These are phyloP conservation scores for Apogon talboti DNA, from an alignment of 2,797 vertebrate species.

Conservation along the genomic window DNA sequence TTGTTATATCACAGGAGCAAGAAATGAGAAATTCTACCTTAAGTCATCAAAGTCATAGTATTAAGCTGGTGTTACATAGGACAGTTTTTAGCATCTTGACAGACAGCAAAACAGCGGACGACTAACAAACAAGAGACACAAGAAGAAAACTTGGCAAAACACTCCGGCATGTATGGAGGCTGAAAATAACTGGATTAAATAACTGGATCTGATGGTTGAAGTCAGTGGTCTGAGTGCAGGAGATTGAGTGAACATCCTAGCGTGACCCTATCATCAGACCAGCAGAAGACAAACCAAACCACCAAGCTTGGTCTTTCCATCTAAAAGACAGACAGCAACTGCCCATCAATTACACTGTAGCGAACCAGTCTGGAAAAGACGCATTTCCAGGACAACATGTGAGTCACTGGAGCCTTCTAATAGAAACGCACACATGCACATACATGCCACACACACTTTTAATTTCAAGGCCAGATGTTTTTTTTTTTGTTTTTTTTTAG, in stretches of 20 bases:
- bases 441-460: constrained; percentile 32
- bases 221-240: constrained; percentile 38
- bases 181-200: constrained; percentile 51
- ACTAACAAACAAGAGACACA: constrained; percentile 10
- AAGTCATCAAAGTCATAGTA: not conserved
- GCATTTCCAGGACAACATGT: constrained; percentile 30
- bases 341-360: constrained; percentile 73
- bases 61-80: not conserved
- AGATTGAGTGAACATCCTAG: constrained; percentile 45
- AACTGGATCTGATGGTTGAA: constrained; percentile 26
- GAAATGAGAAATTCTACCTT: not conserved
- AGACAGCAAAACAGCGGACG: not conserved
- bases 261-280: constrained; percentile 70
- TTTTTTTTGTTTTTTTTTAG: no score
- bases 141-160: constrained; percentile 19
- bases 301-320: constrained; percentile 65
- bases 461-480: constrained; percentile 49
- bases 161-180: constrained; percentile 24
- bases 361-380: constrained; percentile 60
- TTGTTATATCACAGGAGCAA: not conserved
- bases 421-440: constrained; percentile 22
- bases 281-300: constrained; percentile 63
- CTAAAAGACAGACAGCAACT: constrained; percentile 58
- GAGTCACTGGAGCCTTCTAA: constrained; percentile 47
- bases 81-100: not conserved